Percentiles rank a stretch among this genome's conserved stretches.
Conservation (phyloP, 2,888 invertebrate species). For the Lepeophtheirus nordmannii region DNA sequence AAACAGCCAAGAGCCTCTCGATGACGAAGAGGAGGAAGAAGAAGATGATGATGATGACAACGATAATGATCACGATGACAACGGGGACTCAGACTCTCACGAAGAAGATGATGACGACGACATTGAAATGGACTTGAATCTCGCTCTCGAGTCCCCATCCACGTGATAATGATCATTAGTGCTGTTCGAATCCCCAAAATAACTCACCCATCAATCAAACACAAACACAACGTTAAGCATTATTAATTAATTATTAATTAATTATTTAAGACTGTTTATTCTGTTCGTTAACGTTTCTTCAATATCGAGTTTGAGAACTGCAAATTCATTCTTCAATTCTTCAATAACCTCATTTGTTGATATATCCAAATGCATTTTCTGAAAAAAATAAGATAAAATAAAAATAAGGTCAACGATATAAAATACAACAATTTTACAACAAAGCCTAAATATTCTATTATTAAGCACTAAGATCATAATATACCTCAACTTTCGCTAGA, state of each 20-base stretch:
- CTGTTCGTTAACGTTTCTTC: not conserved
- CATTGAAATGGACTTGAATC: conserved; percentile 6
- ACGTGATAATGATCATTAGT: not conserved
- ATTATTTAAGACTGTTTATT: not conserved
- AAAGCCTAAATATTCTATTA: not conserved
- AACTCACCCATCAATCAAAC: not conserved
- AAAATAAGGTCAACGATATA: not conserved
- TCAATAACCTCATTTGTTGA: not conserved
- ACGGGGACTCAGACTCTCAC: not conserved
- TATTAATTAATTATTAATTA: not conserved
- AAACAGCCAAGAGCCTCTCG: not conserved
- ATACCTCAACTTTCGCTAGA: not conserved
- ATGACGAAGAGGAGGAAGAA: not conserved
- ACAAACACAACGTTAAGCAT: not conserved
- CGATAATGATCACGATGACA: not conserved
- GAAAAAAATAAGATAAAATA: no score
- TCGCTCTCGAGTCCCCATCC: not conserved
- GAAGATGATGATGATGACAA: not conserved
- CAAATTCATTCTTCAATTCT: not conserved
- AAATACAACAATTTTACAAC: not conserved
- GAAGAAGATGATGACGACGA: not conserved
- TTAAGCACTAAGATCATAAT: not conserved
- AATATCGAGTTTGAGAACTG: not conserved
- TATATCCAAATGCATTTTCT: not conserved
- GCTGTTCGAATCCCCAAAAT: no score